Percentiles rank a stretch among this genome's conserved stretches.
Conservation (phyloP, 2,797 vertebrate species). For the Gallinago stenura region DNA sequence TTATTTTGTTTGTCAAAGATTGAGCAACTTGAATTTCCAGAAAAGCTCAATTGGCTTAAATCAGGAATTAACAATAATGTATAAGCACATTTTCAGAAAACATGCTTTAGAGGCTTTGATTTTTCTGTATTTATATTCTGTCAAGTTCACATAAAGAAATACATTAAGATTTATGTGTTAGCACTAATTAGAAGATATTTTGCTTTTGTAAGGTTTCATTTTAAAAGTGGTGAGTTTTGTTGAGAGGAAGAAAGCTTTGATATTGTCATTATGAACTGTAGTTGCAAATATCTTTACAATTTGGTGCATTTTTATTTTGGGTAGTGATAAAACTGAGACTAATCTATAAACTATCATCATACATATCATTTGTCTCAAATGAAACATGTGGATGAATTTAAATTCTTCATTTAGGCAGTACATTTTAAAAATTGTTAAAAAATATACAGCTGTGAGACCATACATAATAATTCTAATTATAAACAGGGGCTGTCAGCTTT, state of each 20-base stretch:
- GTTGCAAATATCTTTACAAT: background rate
- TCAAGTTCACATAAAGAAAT: background rate
- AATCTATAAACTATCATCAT: background rate
- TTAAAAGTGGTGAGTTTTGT: background rate
- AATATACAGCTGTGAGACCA: background rate
- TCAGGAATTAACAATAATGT: background rate
- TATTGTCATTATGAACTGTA: background rate
- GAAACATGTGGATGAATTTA: background rate
- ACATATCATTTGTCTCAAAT: background rate
- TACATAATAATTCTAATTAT: background rate
- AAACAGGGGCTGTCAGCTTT: background rate
- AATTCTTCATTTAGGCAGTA: background rate
- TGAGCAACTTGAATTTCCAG: background rate
- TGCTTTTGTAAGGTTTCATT: background rate
- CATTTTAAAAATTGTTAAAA: background rate
- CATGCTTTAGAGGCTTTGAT: background rate
- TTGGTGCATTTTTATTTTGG: background rate
- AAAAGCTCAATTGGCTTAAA: background rate
- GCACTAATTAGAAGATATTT: background rate
- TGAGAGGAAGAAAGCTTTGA: background rate
- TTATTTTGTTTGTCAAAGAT: background rate
- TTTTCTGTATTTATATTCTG: background rate
- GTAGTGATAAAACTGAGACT: background rate
- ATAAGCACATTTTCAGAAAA: background rate
- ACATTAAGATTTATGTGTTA: background rate